Conservation (phyloP, 2,113 vertebrate genomes). For the Fukomys damarensis region DNA sequence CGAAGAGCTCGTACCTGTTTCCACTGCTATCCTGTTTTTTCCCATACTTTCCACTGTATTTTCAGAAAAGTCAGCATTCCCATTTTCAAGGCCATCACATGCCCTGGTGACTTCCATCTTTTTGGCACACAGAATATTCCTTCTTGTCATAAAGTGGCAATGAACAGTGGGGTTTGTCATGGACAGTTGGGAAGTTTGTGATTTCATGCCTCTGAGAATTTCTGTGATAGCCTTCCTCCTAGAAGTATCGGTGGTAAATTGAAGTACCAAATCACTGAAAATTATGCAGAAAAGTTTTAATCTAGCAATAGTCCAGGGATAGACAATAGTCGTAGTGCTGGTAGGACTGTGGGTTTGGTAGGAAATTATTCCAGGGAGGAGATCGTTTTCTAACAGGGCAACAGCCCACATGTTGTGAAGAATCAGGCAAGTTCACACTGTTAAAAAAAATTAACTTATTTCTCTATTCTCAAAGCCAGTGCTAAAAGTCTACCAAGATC, state of each 20-base stretch:
- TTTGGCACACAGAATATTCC: not conserved
- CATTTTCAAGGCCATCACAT: not conserved
- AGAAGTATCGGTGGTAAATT: not conserved
- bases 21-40: not conserved
- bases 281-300: slow-evolving; percentile 18
- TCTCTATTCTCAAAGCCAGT: slow-evolving; percentile 83
- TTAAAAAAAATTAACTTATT: slow-evolving; percentile 39
- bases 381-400: not conserved
- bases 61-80: not conserved
- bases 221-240: not conserved
- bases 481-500: slow-evolving; percentile 83
- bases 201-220: not conserved
- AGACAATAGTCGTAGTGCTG: not conserved
- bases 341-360: not conserved
- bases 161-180: not conserved
- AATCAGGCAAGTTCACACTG: not conserved
- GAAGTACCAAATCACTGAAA: slow-evolving; percentile 28
- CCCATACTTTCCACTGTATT: not conserved
- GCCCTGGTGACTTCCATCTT: not conserved
- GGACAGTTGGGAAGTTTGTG: not conserved
- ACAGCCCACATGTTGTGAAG: not conserved
- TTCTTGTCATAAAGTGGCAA: not conserved
- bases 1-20: not conserved
- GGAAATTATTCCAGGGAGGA: not conserved
- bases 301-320: not conserved